Conservation (phyloP, 2,797 vertebrate species). For the Diplodus puntazzo region DNA sequence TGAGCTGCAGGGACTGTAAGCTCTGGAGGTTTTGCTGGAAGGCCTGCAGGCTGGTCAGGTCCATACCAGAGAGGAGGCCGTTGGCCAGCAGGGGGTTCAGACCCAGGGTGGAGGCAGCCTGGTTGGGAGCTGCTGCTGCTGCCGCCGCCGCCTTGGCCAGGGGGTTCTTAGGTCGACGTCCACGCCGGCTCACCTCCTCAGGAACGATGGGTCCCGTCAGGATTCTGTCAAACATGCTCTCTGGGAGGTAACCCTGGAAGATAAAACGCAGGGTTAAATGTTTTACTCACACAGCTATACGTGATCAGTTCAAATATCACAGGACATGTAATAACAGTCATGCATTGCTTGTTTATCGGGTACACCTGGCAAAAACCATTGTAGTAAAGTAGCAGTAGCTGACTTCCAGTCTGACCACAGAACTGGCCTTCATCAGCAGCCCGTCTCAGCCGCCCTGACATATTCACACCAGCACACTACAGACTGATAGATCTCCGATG, state of each 20-base stretch:
- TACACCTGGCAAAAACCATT: not conserved
- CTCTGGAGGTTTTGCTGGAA: slow-evolving; percentile 97
- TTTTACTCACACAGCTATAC: not conserved
- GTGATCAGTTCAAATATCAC: not conserved
- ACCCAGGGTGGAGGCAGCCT: slow-evolving; percentile 76
- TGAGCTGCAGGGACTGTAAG: slow-evolving; percentile 96
- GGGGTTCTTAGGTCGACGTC: slow-evolving; percentile 95
- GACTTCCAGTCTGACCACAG: too few relatives aligned
- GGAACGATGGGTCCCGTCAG: slow-evolving; percentile 97
- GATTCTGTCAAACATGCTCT: slow-evolving; percentile 97
- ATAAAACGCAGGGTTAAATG: not conserved
- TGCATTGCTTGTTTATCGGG: too few relatives aligned
- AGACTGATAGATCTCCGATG: too few relatives aligned
- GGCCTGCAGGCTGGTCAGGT: slow-evolving; percentile 93
- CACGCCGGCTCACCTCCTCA: slow-evolving; percentile 96
- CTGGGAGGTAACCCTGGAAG: slow-evolving; percentile 95
- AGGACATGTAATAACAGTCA: not conserved
- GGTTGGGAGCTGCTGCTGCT: slow-evolving; percentile 66
- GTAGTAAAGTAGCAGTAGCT: not conserved
- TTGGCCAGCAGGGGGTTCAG: slow-evolving; percentile 92
- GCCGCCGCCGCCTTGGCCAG: slow-evolving; percentile 86
- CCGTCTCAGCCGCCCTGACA: too few relatives aligned
- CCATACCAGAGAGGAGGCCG: slow-evolving; percentile 92
- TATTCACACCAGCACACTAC: too few relatives aligned
- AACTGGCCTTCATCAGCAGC: too few relatives aligned